Evolutionary conservation across 2,113 vertebrate genomes (phyloP).

Genomic region (Engystomops pustulosus): DNA sequence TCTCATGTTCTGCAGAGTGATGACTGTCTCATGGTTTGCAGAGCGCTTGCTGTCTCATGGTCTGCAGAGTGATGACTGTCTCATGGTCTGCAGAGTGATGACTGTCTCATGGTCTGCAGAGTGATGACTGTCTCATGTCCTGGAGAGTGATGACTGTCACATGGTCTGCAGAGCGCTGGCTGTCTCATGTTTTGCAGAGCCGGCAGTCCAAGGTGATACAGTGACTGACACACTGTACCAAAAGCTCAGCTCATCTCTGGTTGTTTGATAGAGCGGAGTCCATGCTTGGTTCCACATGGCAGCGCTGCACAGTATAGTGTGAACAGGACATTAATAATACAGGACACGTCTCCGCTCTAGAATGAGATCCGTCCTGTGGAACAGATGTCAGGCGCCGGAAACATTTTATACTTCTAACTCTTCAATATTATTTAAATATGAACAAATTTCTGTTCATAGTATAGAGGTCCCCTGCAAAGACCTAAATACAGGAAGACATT

Average conservation of each 20-base stretch:
- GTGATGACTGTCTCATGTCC: too few relatives aligned
- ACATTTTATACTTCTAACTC: not conserved
- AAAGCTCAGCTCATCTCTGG: not conserved
- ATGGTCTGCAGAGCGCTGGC: too few relatives aligned
- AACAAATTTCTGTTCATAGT: not conserved
- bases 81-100: too few relatives aligned
- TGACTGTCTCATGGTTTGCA: too few relatives aligned
- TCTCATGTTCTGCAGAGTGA: too few relatives aligned
- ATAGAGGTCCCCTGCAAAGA: not conserved
- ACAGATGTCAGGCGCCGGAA: not conserved
- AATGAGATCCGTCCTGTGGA: constrained; percentile 12
- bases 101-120: too few relatives aligned
- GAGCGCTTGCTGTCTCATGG: too few relatives aligned
- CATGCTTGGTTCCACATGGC: constrained; percentile 14
- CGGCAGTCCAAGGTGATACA: not conserved
- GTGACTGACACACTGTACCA: not conserved
- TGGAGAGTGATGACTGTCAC: too few relatives aligned
- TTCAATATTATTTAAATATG: not conserved
- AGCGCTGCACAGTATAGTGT: not conserved
- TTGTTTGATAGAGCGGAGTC: not conserved
- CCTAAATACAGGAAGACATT: not conserved
- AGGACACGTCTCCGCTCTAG: not conserved
- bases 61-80: too few relatives aligned
- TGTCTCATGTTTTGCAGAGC: too few relatives aligned
- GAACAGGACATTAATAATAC: constrained; percentile 2